Base-by-base conservation (phyloP, 2,113 vertebrate species). In the Daphoenositta chrysoptera region DNA sequence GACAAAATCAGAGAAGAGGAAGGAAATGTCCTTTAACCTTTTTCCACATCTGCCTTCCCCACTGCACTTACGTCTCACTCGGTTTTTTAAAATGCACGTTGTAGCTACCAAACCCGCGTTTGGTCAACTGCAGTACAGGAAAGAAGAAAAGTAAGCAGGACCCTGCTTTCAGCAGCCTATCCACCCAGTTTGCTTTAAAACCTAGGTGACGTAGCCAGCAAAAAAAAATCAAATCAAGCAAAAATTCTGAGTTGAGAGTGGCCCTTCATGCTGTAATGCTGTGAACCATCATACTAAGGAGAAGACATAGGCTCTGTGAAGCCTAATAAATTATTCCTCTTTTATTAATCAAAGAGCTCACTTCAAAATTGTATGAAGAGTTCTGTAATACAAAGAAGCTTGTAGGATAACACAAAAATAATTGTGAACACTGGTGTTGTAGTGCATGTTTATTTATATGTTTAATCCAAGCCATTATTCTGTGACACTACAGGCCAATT, bases 121-220 rank as follows among this genome's bases (percentile, higher is more conserved):
- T 0, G 0, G 22, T 26, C 2, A 1, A 7, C 8, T 21, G 9
- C 5, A 8, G 40, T 57, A 53, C 0, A 65, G 6, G 11, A 88
- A 75, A 48, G n/a, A 40, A 86, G 20, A 39, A 83, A 61, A 57
- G 21, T 10, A 90, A 89, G 58, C 35, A 80, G 31, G 39, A 69
- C 9, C 1, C 35, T 53, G 57, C 44, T 81, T 80, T 80, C 58
- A 83, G 54, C 63, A 83, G 22, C 30, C 54, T 44, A 51, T 39
- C n/a, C 7, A 15, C 7, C 64, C 20, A 39, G 30, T 39, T 70
- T 68, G 47, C 28, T 75, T 75, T 66, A 86, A 83, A 90, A 86
- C 7, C 19, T 19, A 42, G 9, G 58, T 35, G 28, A 68, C 5
- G 18, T 22, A 82, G 77, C 0, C 1, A 71, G 30, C 2, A 69